phyloP scores from a whole-genome alignment of 2,888 invertebrate species.

The Lobophora halterata region DNA sequence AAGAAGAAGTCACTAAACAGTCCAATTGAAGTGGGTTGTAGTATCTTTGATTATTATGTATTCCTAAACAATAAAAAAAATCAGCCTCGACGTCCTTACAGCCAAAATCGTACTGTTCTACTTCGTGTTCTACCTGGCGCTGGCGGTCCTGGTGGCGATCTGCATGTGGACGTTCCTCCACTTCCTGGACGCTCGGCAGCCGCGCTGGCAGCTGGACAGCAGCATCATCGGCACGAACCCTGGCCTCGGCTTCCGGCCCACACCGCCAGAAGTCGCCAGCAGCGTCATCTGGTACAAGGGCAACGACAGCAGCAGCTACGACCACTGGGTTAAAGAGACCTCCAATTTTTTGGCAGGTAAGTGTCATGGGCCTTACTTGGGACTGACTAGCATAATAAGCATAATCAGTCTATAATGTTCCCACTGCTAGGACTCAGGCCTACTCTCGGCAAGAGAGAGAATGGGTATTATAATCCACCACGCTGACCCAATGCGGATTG shows the following conservation, averaged over 20 bases:
- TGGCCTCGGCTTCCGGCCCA: slow-evolving; percentile 96
- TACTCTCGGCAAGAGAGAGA: no score
- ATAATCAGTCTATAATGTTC: no score
- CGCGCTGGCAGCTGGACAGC: slow-evolving; percentile 91
- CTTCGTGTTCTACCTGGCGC: slow-evolving; percentile 93
- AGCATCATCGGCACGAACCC: slow-evolving; percentile 98
- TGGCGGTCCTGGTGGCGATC: slow-evolving; percentile 95
- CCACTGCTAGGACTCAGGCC: no score
- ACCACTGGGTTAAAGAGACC: slow-evolving; percentile 89
- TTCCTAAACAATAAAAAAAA: no score
- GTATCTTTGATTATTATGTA: no score
- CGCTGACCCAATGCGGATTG: no score
- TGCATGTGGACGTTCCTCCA: slow-evolving; percentile 97
- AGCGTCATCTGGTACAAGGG: slow-evolving; percentile 97
- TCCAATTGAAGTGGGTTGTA: no score
- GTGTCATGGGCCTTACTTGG: background rate
- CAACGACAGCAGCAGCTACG: slow-evolving; percentile 87
- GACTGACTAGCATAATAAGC: no score
- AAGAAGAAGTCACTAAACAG: no score
- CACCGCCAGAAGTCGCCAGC: slow-evolving; percentile 93
- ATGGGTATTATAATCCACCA: no score
- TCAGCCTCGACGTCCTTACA: no score
- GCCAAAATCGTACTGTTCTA: slow-evolving; percentile 98
- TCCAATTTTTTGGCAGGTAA: slow-evolving; percentile 89
- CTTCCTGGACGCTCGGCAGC: slow-evolving; percentile 93